Evolutionary conservation across 2,797 vertebrate genomes (phyloP).

Genomic region (Poecilia velifera): DNA sequence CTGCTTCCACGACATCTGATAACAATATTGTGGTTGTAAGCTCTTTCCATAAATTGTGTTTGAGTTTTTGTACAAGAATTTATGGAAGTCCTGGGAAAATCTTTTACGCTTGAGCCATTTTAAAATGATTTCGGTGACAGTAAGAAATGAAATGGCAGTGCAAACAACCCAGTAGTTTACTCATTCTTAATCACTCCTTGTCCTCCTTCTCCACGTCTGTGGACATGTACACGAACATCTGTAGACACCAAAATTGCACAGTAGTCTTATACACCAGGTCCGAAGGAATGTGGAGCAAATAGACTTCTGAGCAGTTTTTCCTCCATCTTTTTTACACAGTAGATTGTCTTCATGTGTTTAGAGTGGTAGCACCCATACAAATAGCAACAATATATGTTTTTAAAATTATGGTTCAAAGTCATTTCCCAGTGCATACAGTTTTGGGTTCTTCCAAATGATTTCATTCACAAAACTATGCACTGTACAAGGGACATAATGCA

Average conservation of each 20-base stretch:
- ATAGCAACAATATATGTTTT: background rate
- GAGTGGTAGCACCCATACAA: background rate
- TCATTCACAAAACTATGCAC: background rate
- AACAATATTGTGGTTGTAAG: background rate
- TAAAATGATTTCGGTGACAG: background rate
- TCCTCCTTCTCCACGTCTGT: background rate
- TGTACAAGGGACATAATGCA: background rate
- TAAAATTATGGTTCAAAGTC: background rate
- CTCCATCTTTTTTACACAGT: background rate
- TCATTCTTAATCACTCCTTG: background rate
- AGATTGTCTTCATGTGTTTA: background rate
- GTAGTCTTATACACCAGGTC: background rate
- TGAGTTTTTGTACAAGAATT: slow-evolving; percentile 1
- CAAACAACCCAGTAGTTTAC: background rate
- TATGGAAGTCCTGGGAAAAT: background rate
- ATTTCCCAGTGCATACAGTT: background rate
- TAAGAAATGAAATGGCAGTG: background rate
- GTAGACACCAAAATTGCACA: slow-evolving; percentile 1
- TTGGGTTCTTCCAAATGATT: background rate
- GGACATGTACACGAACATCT: background rate
- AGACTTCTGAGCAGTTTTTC: background rate
- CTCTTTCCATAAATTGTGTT: background rate
- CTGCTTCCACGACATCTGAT: background rate
- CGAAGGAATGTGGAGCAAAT: slow-evolving; percentile 3
- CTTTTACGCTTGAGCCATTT: background rate